Base-by-base conservation (phyloP, 1,140 invertebrate species). In the Teleogryllus occipitalis region DNA sequence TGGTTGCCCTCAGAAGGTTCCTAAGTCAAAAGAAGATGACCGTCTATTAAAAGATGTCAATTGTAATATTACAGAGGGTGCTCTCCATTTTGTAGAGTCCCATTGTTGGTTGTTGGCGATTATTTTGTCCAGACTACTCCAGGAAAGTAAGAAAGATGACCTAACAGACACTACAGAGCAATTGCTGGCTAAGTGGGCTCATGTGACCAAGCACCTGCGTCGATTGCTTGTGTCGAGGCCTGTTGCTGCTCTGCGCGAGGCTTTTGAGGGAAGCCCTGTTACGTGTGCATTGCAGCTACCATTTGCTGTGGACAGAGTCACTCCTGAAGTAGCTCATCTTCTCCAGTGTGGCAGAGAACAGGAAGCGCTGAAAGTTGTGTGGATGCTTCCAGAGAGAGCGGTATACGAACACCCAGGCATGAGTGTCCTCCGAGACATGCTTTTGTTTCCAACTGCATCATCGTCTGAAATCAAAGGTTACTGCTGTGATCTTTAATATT, bases 251-350 rank as follows among this genome's bases (percentile, higher is more conserved):
- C 54, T 65, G 10, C 54, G 54, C 7, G 54, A 10, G 10, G 54
- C 10, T 65, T 65, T 10, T 18, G 10, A 10, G 54, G 10, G 54
- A 65, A 65, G 54, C 10, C 54, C 54, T 10, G 54, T 10, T 7
- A 18, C 7, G 54, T 10, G 54, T 18, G 54, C 54, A 18, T 18
- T 18, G 54, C 54, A 18, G 54, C 54, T 79, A 18, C 47, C 86
- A 10, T 82, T 79, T 47, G 47, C 85, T 27, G 86, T 85, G 85
- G 77, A 80, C 8, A 74, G 80, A 8, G 78, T 83, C 77, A 82
- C 82, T 8, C 82, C 85, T 10, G 49, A 82, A 5, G 83, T 83
- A 49, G 78, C 81, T 78, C 81, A 86, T 8, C 80, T 82, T 21
- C 84, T 84, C 48, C 76, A 80, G 54, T 18, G 54, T 65, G 54